Evolutionary conservation across 2,113 vertebrate genomes (phyloP), one percentile per base, ranked within the genome.

Genomic region (Buteo buteo): DNA sequence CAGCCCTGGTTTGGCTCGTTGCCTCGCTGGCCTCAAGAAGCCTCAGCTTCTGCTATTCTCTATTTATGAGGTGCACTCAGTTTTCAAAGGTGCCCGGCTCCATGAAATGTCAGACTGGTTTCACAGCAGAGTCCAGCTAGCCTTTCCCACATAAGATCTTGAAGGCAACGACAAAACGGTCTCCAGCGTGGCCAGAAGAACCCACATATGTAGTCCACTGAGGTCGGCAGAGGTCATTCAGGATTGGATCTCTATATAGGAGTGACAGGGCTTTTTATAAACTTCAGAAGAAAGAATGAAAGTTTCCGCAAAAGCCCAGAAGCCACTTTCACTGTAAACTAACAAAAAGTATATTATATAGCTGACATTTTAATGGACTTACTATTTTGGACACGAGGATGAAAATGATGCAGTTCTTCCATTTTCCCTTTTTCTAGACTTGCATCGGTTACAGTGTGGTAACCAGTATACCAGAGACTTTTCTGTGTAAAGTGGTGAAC

Each of bases 371-470:
- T 62, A 73, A 76, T 62, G 70, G 86, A 40, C 74, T 94, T 95
- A 11, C 66, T 96, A 49, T 96, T 94, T 91, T 91, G 86, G 81
- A 69, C 32, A 50, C 0, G 1, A 87, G 72, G 50, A 73, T 77
- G 58, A 95, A 94, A 96, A 95, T 80, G 49, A 87, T 70, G 78
- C 86, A 62, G 29, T 87, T 91, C 84, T 96, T 93, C 86, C 66
- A 47, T 91, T 74, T 93, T 76, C 18, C 34, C 38, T 80, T 84
- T 94, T 87, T 74, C 84, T 93, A 55, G 64, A 10, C 81, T 79
- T 45, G 42, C 65, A 29, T 29, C 69, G 54, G 81, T 95, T 92
- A 94, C 70, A 47, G 20, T 82, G 94, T 28, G 81, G 89, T 91
- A 87, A 78, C 20, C 38, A 72, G 58, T 11, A 93, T 74, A 82